These are phyloP conservation scores for Sebastiscus albofasciatus DNA, from an alignment of 2,797 vertebrate species.

Conservation along the genomic window DNA sequence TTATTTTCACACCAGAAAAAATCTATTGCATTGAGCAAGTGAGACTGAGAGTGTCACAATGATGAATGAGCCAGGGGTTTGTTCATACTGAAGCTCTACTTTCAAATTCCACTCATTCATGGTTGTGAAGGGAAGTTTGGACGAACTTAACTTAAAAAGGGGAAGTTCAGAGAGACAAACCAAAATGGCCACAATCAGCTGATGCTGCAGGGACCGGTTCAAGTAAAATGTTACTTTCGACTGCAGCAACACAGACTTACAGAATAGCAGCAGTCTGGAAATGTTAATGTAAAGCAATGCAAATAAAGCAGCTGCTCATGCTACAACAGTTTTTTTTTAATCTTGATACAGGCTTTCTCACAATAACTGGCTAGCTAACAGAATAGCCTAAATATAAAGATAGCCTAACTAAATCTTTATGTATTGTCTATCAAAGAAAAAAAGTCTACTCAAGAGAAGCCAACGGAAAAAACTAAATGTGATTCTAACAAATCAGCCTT, in stretches of 20 bases:
- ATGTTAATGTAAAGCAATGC: neutral
- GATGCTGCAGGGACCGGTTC: constrained; percentile 3
- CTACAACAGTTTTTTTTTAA: neutral
- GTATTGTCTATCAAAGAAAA: neutral
- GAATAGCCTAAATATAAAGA: too few relatives aligned
- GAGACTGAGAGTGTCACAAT: constrained; percentile 24
- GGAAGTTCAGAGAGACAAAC: constrained; percentile 30
- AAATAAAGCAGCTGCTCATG: neutral
- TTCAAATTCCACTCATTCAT: constrained; percentile 55
- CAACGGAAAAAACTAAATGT: neutral
- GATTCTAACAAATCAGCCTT: neutral
- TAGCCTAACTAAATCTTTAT: neutral
- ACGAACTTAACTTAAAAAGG: constrained; percentile 23
- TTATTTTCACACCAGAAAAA: constrained; percentile 27
- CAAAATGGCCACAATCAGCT: constrained; percentile 40
- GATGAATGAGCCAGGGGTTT: constrained; percentile 43
- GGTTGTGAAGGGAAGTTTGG: constrained; percentile 18
- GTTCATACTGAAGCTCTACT: constrained; percentile 33
- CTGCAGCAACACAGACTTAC: neutral
- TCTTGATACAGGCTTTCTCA: neutral
- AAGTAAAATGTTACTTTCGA: neutral
- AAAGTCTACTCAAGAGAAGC: neutral
- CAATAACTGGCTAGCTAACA: neutral
- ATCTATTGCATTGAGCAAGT: constrained; percentile 3
- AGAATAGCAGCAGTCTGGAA: neutral